A percentile compares a stretch with the other conserved stretches of the same genome.
These are phyloP conservation scores for Xyliphius kryptos DNA, from an alignment of 2,113 vertebrate species.

Conservation along the genomic window DNA sequence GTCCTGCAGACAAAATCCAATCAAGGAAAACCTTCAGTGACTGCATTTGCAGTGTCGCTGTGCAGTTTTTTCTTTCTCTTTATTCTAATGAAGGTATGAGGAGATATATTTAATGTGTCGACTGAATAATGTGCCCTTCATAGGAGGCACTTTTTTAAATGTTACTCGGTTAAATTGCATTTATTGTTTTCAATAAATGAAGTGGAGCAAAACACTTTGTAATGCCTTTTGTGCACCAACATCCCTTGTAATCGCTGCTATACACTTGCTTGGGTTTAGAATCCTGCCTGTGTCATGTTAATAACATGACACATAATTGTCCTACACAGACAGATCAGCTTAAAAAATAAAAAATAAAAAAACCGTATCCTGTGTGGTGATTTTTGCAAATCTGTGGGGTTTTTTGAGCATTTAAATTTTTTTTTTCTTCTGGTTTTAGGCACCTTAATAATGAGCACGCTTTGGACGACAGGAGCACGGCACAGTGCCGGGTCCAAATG, in stretches of 20 bases:
- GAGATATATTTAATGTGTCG: constrained; percentile 88
- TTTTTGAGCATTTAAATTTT: no score
- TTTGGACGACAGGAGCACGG: constrained; percentile 94
- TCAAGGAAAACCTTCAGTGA: constrained; percentile 88
- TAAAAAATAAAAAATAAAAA: neutral
- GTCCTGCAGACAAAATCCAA: constrained; percentile 96
- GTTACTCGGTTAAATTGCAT: constrained; percentile 77
- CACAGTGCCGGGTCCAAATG: constrained; percentile 98
- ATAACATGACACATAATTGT: neutral
- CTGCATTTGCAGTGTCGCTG: constrained; percentile 84
- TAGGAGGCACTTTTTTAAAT: constrained; percentile 75
- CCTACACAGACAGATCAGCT: no score
- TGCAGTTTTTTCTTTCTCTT: constrained; percentile 56
- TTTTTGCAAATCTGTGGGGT: no score
- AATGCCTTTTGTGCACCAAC: constrained; percentile 45
- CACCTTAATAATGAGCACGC: constrained; percentile 98
- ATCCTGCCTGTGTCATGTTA: constrained; percentile 38
- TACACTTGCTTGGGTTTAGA: constrained; percentile 24
- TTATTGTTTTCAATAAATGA: constrained; percentile 79
- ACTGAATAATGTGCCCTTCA: constrained; percentile 71
- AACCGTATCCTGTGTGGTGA: no score
- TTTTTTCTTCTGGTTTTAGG: constrained; percentile 58
- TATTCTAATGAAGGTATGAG: constrained; percentile 85
- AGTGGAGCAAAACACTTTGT: constrained; percentile 62
- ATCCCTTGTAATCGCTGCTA: constrained; percentile 52